phyloP scores from a whole-genome alignment of 1,140 invertebrate species.

The Drosophila pachea region DNA sequence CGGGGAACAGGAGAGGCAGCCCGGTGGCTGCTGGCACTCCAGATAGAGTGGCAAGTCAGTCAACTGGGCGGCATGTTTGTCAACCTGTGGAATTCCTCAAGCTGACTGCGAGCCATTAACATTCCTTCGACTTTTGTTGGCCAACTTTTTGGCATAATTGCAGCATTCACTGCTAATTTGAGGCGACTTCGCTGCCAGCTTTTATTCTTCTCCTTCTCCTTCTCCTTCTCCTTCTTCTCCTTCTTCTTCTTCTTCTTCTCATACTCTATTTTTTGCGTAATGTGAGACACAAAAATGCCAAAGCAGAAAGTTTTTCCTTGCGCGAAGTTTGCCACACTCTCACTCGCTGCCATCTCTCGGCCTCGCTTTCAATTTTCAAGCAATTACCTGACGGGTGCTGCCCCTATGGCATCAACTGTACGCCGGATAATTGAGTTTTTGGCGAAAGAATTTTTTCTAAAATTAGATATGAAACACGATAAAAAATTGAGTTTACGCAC shows the following conservation, averaged over 20 bases:
- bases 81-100: conserved; percentile 64
- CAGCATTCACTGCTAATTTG: conserved; percentile 62
- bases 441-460: conserved; percentile 50
- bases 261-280: conserved; percentile 32
- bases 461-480: conserved; percentile 54
- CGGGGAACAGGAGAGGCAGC: too few relatives aligned
- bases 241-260: conserved; percentile 68
- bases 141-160: conserved; percentile 69
- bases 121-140: conserved; percentile 55
- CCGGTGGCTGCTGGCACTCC: conserved; percentile 1
- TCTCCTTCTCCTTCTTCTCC: conserved; percentile 29
- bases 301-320: conserved; percentile 38
- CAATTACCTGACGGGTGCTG: conserved; percentile 57
- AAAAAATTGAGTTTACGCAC: conserved; percentile 18
- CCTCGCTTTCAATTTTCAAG: conserved; percentile 54
- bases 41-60: conserved; percentile 32
- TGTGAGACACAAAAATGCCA: conserved; percentile 39
- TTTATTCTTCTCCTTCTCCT: conserved; percentile 34
- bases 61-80: conserved; percentile 44
- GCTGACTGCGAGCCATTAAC: conserved; percentile 65
- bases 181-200: not conserved
- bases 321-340: conserved; percentile 33
- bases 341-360: not conserved
- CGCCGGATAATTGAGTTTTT: conserved; percentile 67
- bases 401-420: conserved; percentile 6